Evolutionary conservation across 2,797 vertebrate species (phyloP).

Genomic region (Coilia nasus): DNA sequence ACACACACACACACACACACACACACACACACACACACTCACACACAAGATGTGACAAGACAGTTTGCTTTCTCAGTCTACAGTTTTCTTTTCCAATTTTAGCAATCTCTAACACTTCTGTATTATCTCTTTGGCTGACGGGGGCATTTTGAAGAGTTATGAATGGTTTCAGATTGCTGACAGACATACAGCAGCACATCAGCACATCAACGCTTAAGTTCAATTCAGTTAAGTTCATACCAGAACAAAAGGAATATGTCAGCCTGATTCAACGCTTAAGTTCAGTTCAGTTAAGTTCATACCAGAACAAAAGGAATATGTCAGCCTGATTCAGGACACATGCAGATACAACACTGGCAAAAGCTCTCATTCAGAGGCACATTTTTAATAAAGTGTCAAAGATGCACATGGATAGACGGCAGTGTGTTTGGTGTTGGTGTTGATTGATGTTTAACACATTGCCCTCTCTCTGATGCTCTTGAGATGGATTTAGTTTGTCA

Average conservation of each 20-base stretch:
- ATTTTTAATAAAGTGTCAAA: not conserved
- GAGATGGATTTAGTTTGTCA: not conserved
- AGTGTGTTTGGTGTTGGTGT: not conserved
- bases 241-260: not conserved
- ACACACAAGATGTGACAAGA: not conserved
- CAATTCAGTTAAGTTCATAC: not conserved
- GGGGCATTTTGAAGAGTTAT: not conserved
- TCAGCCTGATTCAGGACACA: not conserved
- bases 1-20: slow-evolving; percentile 27
- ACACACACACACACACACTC: too few relatives aligned
- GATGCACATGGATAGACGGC: not conserved
- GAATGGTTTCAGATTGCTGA: not conserved
- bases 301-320: not conserved
- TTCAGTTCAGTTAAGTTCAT: not conserved
- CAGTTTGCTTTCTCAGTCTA: not conserved
- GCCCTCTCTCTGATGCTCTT: not conserved
- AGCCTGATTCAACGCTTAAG: not conserved
- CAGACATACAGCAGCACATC: not conserved
- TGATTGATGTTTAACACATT: not conserved
- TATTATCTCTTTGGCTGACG: not conserved
- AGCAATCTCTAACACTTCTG: not conserved
- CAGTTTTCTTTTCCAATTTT: not conserved
- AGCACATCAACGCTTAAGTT: not conserved
- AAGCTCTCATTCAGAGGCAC: not conserved
- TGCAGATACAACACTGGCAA: not conserved